Conservation (phyloP, 2,113 vertebrate genomes). For the Microcebus ravelobensis region DNA sequence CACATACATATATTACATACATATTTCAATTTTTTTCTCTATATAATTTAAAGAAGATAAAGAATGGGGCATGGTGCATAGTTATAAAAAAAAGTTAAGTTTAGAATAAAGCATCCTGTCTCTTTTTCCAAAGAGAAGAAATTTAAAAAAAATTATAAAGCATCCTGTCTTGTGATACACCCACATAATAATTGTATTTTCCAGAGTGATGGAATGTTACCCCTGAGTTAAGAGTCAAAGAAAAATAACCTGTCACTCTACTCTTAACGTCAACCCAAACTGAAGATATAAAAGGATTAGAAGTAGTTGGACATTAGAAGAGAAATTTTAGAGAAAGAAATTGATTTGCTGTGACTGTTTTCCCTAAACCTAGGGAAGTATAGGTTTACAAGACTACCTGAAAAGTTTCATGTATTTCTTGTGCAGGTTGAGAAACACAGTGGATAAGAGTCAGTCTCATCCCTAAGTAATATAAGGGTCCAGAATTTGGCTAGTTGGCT, state of each 20-base stretch:
- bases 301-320: background rate
- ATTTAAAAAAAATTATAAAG: background rate
- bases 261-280: background rate
- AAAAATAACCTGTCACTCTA: conserved; percentile 28
- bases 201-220: conserved; percentile 26
- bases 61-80: background rate
- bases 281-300: conserved; percentile 5
- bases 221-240: background rate
- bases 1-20: background rate
- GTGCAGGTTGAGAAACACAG: background rate
- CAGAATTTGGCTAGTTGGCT: background rate
- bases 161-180: background rate
- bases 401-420: background rate
- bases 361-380: background rate
- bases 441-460: background rate
- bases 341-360: background rate
- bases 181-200: conserved; percentile 54
- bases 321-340: background rate
- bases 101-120: conserved; percentile 34
- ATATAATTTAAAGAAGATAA: conserved; percentile 12
- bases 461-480: background rate
- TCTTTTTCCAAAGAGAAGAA: background rate
- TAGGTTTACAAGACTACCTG: background rate
- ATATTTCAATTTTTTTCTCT: background rate
- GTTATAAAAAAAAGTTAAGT: background rate